A percentile compares a stretch with the other conserved stretches of the same genome.
Evolutionary conservation across 92 coral and sea anemone species (phyloP).

Genomic region (Parazoanthus swiftii): DNA sequence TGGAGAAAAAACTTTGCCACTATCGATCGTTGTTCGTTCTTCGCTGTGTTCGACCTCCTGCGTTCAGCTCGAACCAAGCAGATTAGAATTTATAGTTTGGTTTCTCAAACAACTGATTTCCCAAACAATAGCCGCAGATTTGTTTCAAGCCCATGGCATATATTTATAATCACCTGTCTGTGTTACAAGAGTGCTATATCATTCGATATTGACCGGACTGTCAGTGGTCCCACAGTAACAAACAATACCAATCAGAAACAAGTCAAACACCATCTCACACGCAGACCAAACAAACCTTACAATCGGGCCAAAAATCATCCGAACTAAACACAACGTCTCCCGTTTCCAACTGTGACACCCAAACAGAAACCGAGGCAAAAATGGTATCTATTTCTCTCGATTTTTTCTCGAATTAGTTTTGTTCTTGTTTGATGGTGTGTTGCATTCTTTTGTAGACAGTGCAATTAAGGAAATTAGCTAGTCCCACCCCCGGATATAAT

Average conservation of each 20-base stretch:
- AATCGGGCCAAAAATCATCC: neutral
- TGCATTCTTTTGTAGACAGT: slow-evolving; percentile 79
- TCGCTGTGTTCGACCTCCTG: slow-evolving; percentile 34
- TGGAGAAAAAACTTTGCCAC: neutral
- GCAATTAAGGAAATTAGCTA: slow-evolving; percentile 81
- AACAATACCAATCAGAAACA: slow-evolving; percentile 32
- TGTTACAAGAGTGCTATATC: slow-evolving; percentile 45
- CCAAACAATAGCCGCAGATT: slow-evolving; percentile 72
- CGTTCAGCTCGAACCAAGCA: slow-evolving; percentile 16
- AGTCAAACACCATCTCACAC: slow-evolving; percentile 39
- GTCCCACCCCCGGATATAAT: slow-evolving; percentile 71
- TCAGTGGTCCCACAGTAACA: slow-evolving; percentile 55
- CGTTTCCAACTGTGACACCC: neutral
- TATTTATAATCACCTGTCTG: slow-evolving; percentile 68
- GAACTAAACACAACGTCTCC: neutral
- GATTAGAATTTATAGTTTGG: slow-evolving; percentile 67
- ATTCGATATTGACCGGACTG: slow-evolving; percentile 64
- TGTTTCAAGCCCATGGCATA: slow-evolving; percentile 67
- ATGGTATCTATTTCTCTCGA: neutral
- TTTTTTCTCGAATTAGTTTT: slow-evolving; percentile 11
- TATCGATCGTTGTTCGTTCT: neutral
- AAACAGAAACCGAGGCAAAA: neutral
- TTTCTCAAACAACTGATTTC: slow-evolving; percentile 63
- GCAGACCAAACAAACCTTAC: slow-evolving; percentile 14
- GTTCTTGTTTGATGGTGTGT: slow-evolving; percentile 71